A percentile compares a stretch with the other conserved stretches of the same genome.
These are phyloP conservation scores for Trichosurus vulpecula DNA, from an alignment of 2,797 vertebrate genomes.

Conservation along the genomic window DNA sequence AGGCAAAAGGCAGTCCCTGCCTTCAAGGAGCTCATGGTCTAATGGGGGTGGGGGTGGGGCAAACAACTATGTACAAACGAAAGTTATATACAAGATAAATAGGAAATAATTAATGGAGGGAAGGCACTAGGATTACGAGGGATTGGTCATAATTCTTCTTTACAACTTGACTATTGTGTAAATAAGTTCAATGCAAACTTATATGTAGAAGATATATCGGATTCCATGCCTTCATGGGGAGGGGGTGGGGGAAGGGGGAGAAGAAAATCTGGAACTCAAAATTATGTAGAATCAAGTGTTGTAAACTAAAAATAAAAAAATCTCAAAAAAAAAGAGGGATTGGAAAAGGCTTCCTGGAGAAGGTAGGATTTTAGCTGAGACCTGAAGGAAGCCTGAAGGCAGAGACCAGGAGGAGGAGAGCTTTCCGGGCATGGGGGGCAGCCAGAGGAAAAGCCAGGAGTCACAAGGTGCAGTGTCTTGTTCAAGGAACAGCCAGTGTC, in stretches of 20 bases:
- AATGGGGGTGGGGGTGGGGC: fast-evolving
- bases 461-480: background rate
- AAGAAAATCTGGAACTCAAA: too few species aligned
- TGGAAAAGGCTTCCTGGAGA: background rate
- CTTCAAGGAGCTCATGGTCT: background rate
- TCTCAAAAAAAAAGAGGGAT: too few species aligned
- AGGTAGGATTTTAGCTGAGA: background rate
- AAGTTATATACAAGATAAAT: background rate
- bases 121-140: background rate
- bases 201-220: too few species aligned
- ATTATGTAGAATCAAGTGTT: too few species aligned
- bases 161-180: too few species aligned
- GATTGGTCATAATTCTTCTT: too few species aligned
- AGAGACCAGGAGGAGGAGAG: background rate
- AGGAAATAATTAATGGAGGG: background rate
- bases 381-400: background rate
- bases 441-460: background rate
- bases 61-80: background rate
- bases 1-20: background rate
- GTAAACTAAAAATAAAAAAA: too few species aligned
- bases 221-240: too few species aligned
- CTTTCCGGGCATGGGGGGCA: too few species aligned
- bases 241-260: too few species aligned
- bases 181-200: too few species aligned
- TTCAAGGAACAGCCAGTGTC: background rate